Evolutionary conservation across 2,797 vertebrate genomes (phyloP).

Genomic region (Myripristis murdjan): DNA sequence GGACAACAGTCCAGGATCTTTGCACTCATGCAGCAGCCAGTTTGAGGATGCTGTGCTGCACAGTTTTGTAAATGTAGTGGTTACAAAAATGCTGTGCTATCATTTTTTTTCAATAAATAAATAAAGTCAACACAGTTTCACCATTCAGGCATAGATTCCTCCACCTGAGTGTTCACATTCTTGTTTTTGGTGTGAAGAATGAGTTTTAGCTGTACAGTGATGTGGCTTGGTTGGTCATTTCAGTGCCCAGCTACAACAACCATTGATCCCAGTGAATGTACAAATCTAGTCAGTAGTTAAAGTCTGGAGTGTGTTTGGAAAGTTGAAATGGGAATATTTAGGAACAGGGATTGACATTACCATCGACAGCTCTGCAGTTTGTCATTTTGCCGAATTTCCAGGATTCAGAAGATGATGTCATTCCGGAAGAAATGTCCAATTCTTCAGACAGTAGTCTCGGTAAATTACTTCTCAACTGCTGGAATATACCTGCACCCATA

Average conservation of each 20-base stretch:
- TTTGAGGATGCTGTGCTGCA: too few species aligned
- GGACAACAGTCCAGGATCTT: too few species aligned
- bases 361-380: background rate
- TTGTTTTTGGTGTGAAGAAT: too few species aligned
- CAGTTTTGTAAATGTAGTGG: too few species aligned
- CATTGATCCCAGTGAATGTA: background rate
- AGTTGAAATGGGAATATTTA: background rate
- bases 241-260: background rate
- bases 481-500: too few species aligned
- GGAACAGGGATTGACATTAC: background rate
- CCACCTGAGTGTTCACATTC: too few species aligned
- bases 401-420: background rate
- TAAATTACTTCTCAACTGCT: background rate
- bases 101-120: too few species aligned
- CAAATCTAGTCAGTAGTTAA: background rate
- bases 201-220: too few species aligned
- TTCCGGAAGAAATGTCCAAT: background rate
- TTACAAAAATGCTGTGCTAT: too few species aligned
- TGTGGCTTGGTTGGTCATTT: background rate
- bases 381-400: conserved; percentile 5
- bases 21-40: too few species aligned
- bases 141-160: too few species aligned
- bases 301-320: background rate
- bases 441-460: conserved; percentile 10
- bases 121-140: too few species aligned